Evolutionary conservation across 2,888 invertebrate genomes (phyloP).

Genomic region (Bimastos eiseni): DNA sequence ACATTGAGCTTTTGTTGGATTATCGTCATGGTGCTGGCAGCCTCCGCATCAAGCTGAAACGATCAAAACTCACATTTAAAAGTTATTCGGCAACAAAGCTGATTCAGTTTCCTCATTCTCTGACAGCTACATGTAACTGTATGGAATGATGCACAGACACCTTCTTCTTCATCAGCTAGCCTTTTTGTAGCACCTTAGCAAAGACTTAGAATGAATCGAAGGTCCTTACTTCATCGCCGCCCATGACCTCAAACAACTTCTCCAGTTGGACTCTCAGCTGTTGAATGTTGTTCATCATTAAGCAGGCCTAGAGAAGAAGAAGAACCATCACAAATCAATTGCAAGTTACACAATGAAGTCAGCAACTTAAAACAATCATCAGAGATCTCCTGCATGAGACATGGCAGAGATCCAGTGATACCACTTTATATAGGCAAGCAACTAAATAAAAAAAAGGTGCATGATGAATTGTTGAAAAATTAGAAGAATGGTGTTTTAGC

Average conservation of each 20-base stretch:
- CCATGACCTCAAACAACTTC: slow-evolving; percentile 99
- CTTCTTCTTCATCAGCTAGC: too few relatives aligned
- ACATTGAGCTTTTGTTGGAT: slow-evolving; percentile 91
- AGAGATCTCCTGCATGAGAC: too few relatives aligned
- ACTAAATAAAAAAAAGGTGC: background rate
- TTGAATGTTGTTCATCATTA: slow-evolving; percentile 99
- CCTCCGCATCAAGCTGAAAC: slow-evolving; percentile 80
- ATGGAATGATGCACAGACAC: too few relatives aligned
- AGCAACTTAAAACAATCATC: too few relatives aligned
- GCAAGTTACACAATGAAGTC: background rate
- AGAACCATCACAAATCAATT: background rate
- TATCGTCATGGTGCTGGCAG: slow-evolving; percentile 91
- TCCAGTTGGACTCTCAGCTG: slow-evolving; percentile 96
- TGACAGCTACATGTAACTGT: too few relatives aligned
- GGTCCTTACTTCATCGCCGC: slow-evolving; percentile 76
- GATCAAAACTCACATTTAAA: background rate
- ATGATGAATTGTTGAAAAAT: too few relatives aligned
- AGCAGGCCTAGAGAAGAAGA: slow-evolving; percentile 79
- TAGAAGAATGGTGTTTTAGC: too few relatives aligned
- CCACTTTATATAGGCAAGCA: background rate
- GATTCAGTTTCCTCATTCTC: too few relatives aligned
- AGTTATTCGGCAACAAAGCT: background rate
- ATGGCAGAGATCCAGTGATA: background rate
- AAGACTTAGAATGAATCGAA: too few relatives aligned
- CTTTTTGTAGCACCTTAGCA: too few relatives aligned